A percentile compares a stretch with the other conserved stretches of the same genome.
Conservation (phyloP, 2,888 invertebrate genomes). For the Agrochola litura region DNA sequence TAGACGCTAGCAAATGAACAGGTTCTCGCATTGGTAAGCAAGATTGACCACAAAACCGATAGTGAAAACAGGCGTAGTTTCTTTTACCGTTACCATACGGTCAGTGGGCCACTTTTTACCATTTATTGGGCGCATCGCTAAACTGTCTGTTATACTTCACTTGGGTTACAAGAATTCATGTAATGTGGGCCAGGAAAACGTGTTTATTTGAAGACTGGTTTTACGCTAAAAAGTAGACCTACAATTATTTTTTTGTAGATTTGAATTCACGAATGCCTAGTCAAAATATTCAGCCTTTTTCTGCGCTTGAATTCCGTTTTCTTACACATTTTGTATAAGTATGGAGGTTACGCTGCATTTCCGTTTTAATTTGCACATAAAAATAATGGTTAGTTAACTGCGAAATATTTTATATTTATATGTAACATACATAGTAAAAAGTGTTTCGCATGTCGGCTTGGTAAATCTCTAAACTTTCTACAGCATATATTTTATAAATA, state of each 20-base stretch:
- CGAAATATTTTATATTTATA: slow-evolving; percentile 34
- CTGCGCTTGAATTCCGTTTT: background rate
- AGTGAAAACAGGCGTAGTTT: slow-evolving; percentile 78
- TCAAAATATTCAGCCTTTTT: slow-evolving; percentile 15
- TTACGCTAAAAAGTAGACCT: slow-evolving; percentile 44
- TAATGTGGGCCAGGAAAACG: slow-evolving; percentile 59
- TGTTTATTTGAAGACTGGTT: slow-evolving; percentile 62
- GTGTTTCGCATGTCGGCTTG: slow-evolving; percentile 43
- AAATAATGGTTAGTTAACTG: slow-evolving; percentile 8
- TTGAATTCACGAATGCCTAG: slow-evolving; percentile 17
- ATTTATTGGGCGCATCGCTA: slow-evolving; percentile 81
- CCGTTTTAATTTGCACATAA: slow-evolving; percentile 35
- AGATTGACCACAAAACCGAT: slow-evolving; percentile 71
- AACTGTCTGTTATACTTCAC: slow-evolving; percentile 77
- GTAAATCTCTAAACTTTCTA: slow-evolving; percentile 51
- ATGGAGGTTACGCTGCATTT: slow-evolving; percentile 24
- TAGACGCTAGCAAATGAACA: slow-evolving; percentile 55
- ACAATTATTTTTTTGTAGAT: slow-evolving; percentile 34
- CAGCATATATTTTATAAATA: slow-evolving; percentile 28
- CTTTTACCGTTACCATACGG: slow-evolving; percentile 83
- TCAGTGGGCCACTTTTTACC: slow-evolving; percentile 87
- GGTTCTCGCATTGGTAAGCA: slow-evolving; percentile 64
- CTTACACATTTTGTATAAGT: background rate
- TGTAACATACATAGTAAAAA: slow-evolving; percentile 32
- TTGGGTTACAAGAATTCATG: slow-evolving; percentile 56